Evolutionary conservation across 2,888 invertebrate genomes (phyloP).

Genomic region (Morpho deidamia): DNA sequence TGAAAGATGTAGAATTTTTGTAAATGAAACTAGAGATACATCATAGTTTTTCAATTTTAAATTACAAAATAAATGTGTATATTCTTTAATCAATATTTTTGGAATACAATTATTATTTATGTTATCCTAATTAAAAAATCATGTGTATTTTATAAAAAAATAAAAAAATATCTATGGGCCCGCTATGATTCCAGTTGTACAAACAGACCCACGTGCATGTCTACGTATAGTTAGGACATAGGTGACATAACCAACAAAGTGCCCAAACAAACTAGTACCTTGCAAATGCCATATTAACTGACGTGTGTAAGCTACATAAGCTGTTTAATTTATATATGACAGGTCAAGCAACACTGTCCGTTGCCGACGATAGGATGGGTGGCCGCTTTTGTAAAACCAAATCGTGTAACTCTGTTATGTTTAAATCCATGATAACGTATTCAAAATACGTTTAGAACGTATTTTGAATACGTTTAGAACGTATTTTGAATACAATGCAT

Average conservation of each 20-base stretch:
- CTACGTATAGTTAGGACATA: not conserved
- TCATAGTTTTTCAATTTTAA: too few relatives aligned
- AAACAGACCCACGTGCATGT: constrained; percentile 13
- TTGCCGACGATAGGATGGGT: constrained; percentile 6
- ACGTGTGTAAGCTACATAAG: constrained; percentile 20
- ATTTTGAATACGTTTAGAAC: constrained; percentile 6
- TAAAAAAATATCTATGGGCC: not conserved
- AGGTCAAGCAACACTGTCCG: constrained; percentile 3
- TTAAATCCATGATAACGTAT: too few relatives aligned
- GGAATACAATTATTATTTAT: too few relatives aligned
- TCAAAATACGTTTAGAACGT: constrained; percentile 6
- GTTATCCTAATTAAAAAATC: not conserved
- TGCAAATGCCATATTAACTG: constrained; percentile 48
- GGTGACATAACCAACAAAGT: constrained; percentile 27
- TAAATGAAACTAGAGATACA: too few relatives aligned
- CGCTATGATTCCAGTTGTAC: constrained; percentile 12
- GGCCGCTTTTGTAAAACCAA: constrained; percentile 1
- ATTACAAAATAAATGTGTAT: too few relatives aligned
- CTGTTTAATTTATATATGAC: constrained; percentile 15
- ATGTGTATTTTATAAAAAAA: not conserved
- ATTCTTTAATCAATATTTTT: too few relatives aligned
- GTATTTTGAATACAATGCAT: constrained; percentile 6
- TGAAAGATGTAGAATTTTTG: too few relatives aligned
- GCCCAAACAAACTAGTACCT: constrained; percentile 45
- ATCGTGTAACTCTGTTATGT: not conserved